Evolutionary conservation across 1,140 invertebrate genomes (phyloP), one percentile per base, ranked within the genome.

Genomic region (Drosophila aff.): DNA sequence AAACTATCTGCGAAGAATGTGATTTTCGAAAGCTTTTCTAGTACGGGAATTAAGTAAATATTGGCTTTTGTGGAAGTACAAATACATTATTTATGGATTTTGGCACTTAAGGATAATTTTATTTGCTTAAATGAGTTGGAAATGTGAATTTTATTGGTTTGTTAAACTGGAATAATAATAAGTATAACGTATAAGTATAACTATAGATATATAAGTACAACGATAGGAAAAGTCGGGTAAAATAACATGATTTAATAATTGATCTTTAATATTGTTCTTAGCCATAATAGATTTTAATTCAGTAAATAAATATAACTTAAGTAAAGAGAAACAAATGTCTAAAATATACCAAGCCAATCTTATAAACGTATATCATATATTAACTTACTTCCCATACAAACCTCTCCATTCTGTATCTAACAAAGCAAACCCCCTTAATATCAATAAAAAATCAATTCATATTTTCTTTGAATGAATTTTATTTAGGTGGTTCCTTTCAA

Each of bases 401-500:
- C 15, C 18, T 11, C 4, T 18, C 3, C 33, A 23, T 55, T 55
- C 1, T 23, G 8, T 2, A 2, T 1, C 6, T 16, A 0, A 38
- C 15, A 43, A 40, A 31, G 13, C 26, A 21, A 40, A 1, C 9
- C 6, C 33, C 15, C n/a, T 11, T 16, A 31, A 58, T 18, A 47
- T 11, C 26, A 28, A 43, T 59, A 41, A 15, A 16, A 47, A 9
- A 28, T 40, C 26, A 21, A 68, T 65, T 41, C 26, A 69, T 65
- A 66, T 38, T 55, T 41, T 9, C 7, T 26, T 15, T 78, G 58
- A 78, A 78, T 78, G 58, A 67, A 33, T 46, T 33, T n/a, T 15
- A 40, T 41, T 41, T 49, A 50, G 28, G 53, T 50, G 69, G 28
- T n/a, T 73, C 23, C 21, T 74, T 74, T 61, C 66, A 69, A 16